Conservation (phyloP, 1,140 invertebrate species). For the Plutomurus gul region DNA sequence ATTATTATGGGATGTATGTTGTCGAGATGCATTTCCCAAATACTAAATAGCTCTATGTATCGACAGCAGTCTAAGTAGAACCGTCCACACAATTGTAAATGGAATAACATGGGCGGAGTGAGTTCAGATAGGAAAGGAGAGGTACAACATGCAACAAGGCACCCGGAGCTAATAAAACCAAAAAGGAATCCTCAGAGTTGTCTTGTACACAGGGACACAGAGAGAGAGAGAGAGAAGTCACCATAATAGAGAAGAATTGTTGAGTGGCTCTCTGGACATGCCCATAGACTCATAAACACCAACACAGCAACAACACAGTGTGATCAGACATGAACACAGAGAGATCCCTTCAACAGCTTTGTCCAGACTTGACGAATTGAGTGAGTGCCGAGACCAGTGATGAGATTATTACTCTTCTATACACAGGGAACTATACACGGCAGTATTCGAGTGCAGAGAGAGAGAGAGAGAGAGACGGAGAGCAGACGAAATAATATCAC, state of each 20-base stretch:
- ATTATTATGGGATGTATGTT: too few relatives aligned
- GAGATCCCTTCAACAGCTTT: not conserved
- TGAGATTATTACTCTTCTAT: too few relatives aligned
- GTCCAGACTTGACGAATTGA: not conserved
- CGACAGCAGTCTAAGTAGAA: too few relatives aligned
- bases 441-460: too few relatives aligned
- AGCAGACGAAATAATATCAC: not conserved
- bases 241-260: not conserved
- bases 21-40: too few relatives aligned
- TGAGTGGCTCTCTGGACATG: not conserved
- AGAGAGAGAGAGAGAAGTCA: not conserved
- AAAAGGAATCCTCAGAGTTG: not conserved
- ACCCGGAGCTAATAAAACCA: constrained; percentile 24
- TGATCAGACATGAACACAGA: not conserved
- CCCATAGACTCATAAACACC: not conserved
- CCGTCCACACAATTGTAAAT: too few relatives aligned
- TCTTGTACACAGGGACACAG: not conserved
- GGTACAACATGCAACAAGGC: not conserved
- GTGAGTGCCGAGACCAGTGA: too few relatives aligned
- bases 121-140: not conserved
- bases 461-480: not conserved
- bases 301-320: not conserved
- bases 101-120: not conserved
- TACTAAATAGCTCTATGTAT: too few relatives aligned
- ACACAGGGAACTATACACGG: too few relatives aligned